A percentile compares a stretch with the other conserved stretches of the same genome.
Evolutionary conservation across 2,797 vertebrate genomes (phyloP).

Genomic region (Meriones psammophilus): DNA sequence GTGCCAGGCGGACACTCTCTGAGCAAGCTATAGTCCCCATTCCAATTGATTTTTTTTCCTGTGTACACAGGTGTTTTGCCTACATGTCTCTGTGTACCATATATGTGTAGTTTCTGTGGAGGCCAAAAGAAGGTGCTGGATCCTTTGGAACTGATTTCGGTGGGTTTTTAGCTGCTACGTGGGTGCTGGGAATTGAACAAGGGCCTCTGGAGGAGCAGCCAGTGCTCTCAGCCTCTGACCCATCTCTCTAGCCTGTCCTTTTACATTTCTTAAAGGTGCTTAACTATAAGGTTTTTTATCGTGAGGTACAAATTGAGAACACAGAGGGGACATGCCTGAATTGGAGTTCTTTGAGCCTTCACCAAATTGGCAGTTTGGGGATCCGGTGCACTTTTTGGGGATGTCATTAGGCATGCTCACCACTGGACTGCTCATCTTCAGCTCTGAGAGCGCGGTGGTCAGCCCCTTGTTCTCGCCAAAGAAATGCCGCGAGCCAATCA

Average conservation of each 20-base stretch:
- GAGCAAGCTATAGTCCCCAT: background rate
- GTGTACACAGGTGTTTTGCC: background rate
- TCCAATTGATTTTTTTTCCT: background rate
- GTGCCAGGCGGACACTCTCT: background rate
- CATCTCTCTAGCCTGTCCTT: background rate
- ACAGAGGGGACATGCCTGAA: background rate
- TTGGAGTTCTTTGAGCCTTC: background rate
- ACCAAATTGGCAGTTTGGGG: slow-evolving; percentile 3
- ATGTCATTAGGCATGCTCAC: background rate
- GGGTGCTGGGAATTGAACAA: background rate
- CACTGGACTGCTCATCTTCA: background rate
- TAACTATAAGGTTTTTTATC: background rate
- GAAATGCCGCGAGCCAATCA: background rate
- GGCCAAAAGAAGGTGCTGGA: background rate
- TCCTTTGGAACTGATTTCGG: background rate
- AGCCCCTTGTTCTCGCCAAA: background rate
- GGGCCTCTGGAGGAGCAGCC: background rate
- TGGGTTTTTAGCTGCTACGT: background rate
- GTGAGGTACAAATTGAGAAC: background rate
- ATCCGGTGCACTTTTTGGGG: background rate
- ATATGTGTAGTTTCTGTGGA: background rate
- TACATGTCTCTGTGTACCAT: background rate
- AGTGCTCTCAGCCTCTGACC: background rate
- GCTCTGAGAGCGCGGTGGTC: background rate
- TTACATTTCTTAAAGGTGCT: background rate